These are phyloP conservation scores for Ophonus ardosiacus DNA, from an alignment of 2,888 invertebrate species.

Conservation along the genomic window DNA sequence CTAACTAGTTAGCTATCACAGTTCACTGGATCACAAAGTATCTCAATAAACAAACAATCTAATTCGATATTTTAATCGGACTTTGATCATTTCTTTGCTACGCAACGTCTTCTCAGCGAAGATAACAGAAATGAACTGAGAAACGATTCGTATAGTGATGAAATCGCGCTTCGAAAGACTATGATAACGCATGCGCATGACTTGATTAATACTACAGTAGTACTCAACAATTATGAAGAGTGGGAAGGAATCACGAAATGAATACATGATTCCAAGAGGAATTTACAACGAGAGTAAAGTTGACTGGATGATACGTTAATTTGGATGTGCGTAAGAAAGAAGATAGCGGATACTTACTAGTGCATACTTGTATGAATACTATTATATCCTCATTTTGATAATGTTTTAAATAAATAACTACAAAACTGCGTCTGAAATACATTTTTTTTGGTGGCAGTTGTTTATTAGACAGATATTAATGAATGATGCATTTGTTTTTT, in stretches of 20 bases:
- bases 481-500: too few species aligned
- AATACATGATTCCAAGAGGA: neutral
- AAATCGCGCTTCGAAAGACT: constrained; percentile 38
- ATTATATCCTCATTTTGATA: too few species aligned
- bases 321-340: neutral
- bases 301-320: neutral
- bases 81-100: constrained; percentile 41
- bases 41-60: neutral
- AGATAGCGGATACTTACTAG: too few species aligned
- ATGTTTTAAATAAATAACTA: too few species aligned
- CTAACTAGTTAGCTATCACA: constrained; percentile 38
- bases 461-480: too few species aligned
- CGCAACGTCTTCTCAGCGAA: constrained; percentile 19
- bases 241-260: neutral
- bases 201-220: constrained; percentile 36
- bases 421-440: too few species aligned
- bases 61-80: constrained; percentile 44
- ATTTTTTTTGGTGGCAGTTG: too few species aligned
- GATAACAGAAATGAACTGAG: constrained; percentile 49
- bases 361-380: too few species aligned
- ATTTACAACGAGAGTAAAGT: neutral
- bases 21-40: constrained; percentile 20
- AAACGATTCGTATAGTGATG: constrained; percentile 37
- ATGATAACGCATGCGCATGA: constrained; percentile 9
- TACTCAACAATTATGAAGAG: constrained; percentile 7